phyloP scores from a whole-genome alignment of 2,797 vertebrate species.

The Hafferia zeledoni region DNA sequence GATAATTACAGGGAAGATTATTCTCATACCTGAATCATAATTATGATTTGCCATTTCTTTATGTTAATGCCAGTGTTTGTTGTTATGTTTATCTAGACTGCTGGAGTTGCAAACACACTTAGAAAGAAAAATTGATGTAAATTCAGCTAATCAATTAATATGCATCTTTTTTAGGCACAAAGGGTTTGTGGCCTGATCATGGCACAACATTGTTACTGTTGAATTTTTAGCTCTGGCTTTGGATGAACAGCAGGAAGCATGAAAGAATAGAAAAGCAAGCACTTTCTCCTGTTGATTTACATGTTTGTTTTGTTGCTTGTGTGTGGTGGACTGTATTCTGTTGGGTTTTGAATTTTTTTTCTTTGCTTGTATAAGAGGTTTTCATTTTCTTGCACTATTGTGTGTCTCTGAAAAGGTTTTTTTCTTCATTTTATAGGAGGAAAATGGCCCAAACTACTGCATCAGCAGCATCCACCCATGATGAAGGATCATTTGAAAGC shows the following conservation, averaged over 20 bases:
- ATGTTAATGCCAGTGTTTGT: neutral
- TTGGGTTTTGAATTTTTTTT: neutral
- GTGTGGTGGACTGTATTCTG: neutral
- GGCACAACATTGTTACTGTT: neutral
- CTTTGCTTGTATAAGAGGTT: neutral
- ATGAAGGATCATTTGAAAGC: constrained; percentile 73
- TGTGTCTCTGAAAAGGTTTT: neutral
- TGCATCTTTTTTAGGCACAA: neutral
- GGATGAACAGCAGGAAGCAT: neutral
- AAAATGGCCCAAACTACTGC: constrained; percentile 74
- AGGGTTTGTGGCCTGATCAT: neutral
- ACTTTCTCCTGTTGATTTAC: neutral
- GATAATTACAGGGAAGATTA: neutral
- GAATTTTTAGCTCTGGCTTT: neutral
- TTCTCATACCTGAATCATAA: neutral
- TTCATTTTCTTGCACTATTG: neutral
- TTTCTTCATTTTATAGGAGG: constrained; percentile 21
- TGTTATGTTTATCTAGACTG: neutral
- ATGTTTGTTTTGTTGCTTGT: neutral
- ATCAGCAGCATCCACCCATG: constrained; percentile 15
- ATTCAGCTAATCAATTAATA: neutral
- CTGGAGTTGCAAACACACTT: neutral
- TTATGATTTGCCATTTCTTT: neutral
- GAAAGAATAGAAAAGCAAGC: neutral
- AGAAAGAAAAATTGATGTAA: neutral